A percentile compares a stretch with the other conserved stretches of the same genome.
Evolutionary conservation across 1,140 invertebrate genomes (phyloP).

Genomic region (Drosophila oshimai): DNA sequence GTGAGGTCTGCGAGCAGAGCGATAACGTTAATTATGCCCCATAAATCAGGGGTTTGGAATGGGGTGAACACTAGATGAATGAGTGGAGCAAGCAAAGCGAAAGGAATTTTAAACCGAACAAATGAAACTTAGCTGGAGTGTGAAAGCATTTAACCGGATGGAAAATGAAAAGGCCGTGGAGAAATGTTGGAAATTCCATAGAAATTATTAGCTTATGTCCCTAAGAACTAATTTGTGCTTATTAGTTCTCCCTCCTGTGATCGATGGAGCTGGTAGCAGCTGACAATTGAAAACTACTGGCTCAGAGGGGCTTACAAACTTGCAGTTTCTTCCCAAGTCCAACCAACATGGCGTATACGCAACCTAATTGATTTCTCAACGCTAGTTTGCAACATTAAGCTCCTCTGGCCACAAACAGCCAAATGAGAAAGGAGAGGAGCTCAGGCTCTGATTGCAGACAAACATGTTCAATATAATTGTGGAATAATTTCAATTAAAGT

Average conservation of each 20-base stretch:
- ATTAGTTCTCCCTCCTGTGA: background rate
- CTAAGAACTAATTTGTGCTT: background rate
- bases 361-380: conserved; percentile 49
- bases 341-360: conserved; percentile 9
- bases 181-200: background rate
- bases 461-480: conserved; percentile 52
- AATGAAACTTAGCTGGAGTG: background rate
- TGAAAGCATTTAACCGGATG: background rate
- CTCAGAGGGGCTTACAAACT: background rate
- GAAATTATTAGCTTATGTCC: background rate
- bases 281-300: background rate
- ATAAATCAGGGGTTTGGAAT: conserved; percentile 53
- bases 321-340: background rate
- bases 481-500: conserved; percentile 75
- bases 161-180: background rate
- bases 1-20: conserved; percentile 28
- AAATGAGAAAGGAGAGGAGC: background rate
- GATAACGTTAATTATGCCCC: conserved; percentile 64
- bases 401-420: background rate
- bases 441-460: conserved; percentile 16
- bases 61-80: background rate
- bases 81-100: background rate
- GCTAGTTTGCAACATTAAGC: conserved; percentile 5
- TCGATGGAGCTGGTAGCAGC: background rate
- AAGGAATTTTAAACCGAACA: background rate